Percentiles rank a stretch among this genome's conserved stretches.
These are phyloP conservation scores for Micrastur ruficollis DNA, from an alignment of 2,797 vertebrate genomes.

Conservation along the genomic window DNA sequence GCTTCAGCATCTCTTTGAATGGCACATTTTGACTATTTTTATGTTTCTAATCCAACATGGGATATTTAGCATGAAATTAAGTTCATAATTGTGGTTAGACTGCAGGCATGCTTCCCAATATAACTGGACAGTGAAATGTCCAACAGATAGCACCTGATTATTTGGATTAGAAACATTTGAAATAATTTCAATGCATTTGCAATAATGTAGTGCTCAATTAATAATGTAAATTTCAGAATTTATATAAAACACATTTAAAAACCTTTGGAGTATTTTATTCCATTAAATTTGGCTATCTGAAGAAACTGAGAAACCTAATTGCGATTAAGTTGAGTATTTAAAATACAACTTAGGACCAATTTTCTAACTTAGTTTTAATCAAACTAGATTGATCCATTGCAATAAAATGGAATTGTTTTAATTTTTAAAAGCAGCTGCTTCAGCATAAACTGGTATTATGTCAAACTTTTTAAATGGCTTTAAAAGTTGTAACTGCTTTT, in stretches of 20 bases:
- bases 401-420: background rate
- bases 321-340: background rate
- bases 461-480: background rate
- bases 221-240: background rate
- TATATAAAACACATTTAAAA: background rate
- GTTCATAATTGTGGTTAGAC: background rate
- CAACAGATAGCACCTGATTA: background rate
- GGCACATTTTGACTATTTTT: background rate
- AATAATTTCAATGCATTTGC: background rate
- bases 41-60: background rate
- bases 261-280: background rate
- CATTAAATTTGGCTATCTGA: background rate
- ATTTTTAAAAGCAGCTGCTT: background rate
- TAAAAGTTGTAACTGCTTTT: background rate
- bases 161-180: background rate
- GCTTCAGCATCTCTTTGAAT: background rate
- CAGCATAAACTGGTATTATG: background rate
- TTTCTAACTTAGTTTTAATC: background rate
- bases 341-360: background rate
- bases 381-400: background rate
- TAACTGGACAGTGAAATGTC: background rate
- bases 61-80: constrained; percentile 2
- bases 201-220: background rate
- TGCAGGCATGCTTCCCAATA: background rate
- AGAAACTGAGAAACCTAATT: background rate